Conservation (phyloP, 35 echinoderm and acorn worm genomes). For the Patiria miniata region DNA sequence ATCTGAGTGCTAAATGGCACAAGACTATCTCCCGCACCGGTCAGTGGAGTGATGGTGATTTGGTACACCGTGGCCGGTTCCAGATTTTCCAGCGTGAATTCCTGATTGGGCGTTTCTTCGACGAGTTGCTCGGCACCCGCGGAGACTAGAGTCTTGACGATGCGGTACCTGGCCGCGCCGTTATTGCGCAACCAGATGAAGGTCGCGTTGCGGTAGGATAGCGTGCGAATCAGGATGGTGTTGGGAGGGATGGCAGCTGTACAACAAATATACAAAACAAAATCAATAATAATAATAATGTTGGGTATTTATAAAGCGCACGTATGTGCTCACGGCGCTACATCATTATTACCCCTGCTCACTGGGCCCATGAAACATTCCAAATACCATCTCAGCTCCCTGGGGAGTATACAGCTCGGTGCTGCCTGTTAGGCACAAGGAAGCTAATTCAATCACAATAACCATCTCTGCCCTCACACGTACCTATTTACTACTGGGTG, state of each 20-base stretch:
- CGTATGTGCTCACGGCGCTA: too few species aligned
- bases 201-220: background rate
- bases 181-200: background rate
- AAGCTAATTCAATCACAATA: too few species aligned
- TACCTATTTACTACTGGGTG: too few species aligned
- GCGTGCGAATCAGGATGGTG: background rate
- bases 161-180: background rate
- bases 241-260: background rate
- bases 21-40: background rate
- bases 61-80: background rate
- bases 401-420: too few species aligned
- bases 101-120: background rate
- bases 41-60: background rate
- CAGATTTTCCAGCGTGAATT: background rate
- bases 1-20: background rate
- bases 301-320: too few species aligned
- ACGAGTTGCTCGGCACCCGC: background rate
- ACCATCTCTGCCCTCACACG: too few species aligned
- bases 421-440: too few species aligned
- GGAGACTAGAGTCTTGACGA: background rate
- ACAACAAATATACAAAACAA: background rate
- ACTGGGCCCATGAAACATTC: too few species aligned
- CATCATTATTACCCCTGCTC: too few species aligned
- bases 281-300: background rate
- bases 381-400: too few species aligned